Conservation (phyloP, 2,888 invertebrate species). For the Oligia strigilis region DNA sequence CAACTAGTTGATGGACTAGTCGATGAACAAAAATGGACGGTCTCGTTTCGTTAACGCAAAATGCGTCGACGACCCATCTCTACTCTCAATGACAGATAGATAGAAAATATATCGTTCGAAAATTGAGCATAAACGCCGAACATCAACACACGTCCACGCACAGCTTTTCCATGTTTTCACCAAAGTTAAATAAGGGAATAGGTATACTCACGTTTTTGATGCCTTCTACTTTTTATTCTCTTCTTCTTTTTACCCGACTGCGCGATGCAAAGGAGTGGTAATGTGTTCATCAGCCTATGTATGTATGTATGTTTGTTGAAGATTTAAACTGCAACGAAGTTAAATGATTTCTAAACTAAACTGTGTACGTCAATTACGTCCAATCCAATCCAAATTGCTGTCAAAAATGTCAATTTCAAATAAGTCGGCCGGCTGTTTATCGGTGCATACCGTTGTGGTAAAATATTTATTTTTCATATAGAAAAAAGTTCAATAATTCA, state of each 20-base stretch:
- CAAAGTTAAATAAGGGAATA: not conserved
- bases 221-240: not conserved
- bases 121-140: too few species aligned
- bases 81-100: not conserved
- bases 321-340: not conserved
- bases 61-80: too few species aligned
- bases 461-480: constrained; percentile 8
- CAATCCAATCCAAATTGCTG: not conserved
- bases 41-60: too few species aligned
- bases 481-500: not conserved
- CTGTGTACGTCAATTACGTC: not conserved
- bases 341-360: constrained; percentile 5
- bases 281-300: too few species aligned
- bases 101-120: not conserved
- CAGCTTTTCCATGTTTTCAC: not conserved
- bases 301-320: not conserved
- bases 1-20: too few species aligned
- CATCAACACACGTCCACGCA: not conserved
- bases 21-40: too few species aligned
- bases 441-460: not conserved
- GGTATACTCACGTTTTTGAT: not conserved
- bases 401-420: not conserved
- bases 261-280: too few species aligned
- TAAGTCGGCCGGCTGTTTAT: constrained; percentile 18
- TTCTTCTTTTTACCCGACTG: not conserved